phyloP scores from a whole-genome alignment of 2,888 invertebrate species.

The Polyploca ridens region DNA sequence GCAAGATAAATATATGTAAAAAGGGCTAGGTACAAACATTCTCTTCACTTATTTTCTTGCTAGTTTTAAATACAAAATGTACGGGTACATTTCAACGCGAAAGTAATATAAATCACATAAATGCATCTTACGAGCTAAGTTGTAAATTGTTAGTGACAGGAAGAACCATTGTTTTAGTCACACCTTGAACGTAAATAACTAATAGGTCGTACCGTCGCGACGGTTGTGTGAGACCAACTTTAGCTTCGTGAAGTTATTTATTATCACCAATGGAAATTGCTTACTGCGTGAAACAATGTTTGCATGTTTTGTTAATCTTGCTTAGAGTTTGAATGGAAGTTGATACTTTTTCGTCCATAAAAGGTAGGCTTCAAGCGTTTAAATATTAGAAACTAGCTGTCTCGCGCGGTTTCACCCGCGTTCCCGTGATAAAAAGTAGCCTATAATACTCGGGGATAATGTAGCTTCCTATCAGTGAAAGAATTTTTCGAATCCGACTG shows the following conservation, averaged over 20 bases:
- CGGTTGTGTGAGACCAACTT: not conserved
- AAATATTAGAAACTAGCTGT: too few species aligned
- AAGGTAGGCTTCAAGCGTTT: too few species aligned
- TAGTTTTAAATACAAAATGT: not conserved
- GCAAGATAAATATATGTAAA: too few species aligned
- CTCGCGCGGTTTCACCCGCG: too few species aligned
- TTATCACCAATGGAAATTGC: not conserved
- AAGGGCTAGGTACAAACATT: too few species aligned
- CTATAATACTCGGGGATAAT: too few species aligned
- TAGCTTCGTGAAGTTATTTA: not conserved
- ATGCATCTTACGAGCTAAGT: not conserved
- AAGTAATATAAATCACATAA: not conserved
- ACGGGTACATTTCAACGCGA: not conserved
- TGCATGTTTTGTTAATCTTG: not conserved
- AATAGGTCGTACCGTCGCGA: not conserved
- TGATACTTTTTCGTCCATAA: not conserved
- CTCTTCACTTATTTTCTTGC: too few species aligned
- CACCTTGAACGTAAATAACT: conserved; percentile 8
- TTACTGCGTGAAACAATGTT: not conserved
- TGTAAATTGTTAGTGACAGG: conserved; percentile 6
- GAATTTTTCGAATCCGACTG: too few species aligned
- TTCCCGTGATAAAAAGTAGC: too few species aligned
- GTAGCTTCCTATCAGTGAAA: too few species aligned
- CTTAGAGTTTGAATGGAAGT: not conserved
- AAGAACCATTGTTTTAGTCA: conserved; percentile 5